A percentile compares a stretch with the other conserved stretches of the same genome.
These are phyloP conservation scores for Emydura subglobosa DNA, from an alignment of 2,113 vertebrate species.

Conservation along the genomic window DNA sequence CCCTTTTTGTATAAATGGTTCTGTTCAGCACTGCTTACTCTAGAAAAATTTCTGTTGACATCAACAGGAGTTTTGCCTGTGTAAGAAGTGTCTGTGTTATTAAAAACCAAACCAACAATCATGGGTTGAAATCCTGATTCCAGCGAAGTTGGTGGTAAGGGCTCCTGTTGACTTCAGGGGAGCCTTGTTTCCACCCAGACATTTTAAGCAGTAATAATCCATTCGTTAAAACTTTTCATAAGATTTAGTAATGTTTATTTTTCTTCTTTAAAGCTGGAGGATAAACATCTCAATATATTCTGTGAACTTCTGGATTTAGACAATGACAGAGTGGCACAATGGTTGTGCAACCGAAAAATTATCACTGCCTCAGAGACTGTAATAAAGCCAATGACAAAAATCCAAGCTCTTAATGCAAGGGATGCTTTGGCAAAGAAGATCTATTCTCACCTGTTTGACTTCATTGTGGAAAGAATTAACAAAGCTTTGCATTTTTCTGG, in stretches of 20 bases:
- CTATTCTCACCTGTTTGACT: constrained; percentile 93
- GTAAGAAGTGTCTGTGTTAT: rapidly evolving
- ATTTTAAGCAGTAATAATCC: background rate
- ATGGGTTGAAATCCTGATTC: background rate
- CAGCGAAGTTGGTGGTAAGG: background rate
- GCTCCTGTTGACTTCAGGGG: background rate
- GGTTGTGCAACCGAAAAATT: constrained; percentile 92
- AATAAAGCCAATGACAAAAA: constrained; percentile 87
- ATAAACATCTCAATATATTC: constrained; percentile 87
- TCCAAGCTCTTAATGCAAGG: constrained; percentile 87
- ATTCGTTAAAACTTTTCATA: background rate
- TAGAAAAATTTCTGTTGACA: background rate
- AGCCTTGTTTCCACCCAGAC: background rate
- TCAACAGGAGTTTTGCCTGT: background rate
- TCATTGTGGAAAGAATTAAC: constrained; percentile 92
- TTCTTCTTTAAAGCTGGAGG: constrained; percentile 76
- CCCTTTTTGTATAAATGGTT: background rate
- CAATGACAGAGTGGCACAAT: constrained; percentile 76
- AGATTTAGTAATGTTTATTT: background rate
- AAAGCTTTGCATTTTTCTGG: constrained; percentile 88
- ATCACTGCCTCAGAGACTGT: constrained; percentile 88
- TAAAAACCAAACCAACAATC: background rate
- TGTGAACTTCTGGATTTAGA: constrained; percentile 88
- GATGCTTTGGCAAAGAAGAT: constrained; percentile 96
- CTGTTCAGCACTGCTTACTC: background rate